Evolutionary conservation across 2,113 vertebrate species (phyloP).

Genomic region (Hemichromis elongatus): DNA sequence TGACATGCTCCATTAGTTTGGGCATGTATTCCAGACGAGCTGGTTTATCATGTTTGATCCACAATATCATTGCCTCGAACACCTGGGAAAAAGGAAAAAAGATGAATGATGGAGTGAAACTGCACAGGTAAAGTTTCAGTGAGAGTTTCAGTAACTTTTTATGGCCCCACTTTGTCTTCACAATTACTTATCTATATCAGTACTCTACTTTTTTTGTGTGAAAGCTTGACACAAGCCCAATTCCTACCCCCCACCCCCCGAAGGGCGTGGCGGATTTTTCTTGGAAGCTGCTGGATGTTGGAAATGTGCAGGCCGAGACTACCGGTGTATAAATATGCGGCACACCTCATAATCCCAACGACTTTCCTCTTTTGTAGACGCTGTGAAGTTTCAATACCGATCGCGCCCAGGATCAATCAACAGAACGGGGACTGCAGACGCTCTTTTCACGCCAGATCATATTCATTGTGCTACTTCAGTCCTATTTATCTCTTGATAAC

Average conservation of each 20-base stretch:
- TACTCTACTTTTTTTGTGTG: rapidly evolving
- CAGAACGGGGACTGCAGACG: neutral
- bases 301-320: neutral
- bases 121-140: too few relatives aligned
- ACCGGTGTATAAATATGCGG: rapidly evolving
- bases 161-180: neutral
- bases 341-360: neutral
- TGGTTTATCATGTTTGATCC: conserved; percentile 93
- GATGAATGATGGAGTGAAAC: neutral
- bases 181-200: neutral
- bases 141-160: neutral
- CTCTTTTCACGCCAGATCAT: neutral
- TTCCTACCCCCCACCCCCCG: too few relatives aligned
- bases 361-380: neutral
- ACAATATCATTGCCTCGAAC: conserved; percentile 92
- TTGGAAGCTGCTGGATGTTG: neutral
- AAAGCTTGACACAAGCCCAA: neutral
- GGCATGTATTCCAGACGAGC: conserved; percentile 90
- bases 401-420: neutral
- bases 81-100: conserved; percentile 72
- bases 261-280: neutral
- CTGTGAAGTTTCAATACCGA: neutral
- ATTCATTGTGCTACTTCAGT: neutral
- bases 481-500: neutral
- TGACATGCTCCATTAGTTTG: conserved; percentile 92